Evolutionary conservation across 2,797 vertebrate species (phyloP).

Genomic region (Oophaga sylvatica): DNA sequence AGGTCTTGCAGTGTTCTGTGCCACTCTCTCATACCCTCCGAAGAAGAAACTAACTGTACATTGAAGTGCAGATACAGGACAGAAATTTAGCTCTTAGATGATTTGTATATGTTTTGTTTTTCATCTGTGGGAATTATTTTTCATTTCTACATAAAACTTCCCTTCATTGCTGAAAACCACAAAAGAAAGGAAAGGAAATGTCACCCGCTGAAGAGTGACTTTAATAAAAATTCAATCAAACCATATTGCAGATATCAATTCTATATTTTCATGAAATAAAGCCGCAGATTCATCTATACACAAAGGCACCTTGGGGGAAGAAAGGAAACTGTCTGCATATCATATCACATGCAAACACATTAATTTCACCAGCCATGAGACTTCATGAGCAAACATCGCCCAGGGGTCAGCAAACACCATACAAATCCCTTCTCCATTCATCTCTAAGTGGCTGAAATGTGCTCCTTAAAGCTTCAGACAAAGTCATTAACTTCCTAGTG

Average conservation of each 20-base stretch:
- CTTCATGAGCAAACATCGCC: slow-evolving; percentile 2
- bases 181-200: not conserved
- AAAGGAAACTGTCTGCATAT: not conserved
- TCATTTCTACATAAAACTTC: not conserved
- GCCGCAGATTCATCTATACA: not conserved
- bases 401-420: not conserved
- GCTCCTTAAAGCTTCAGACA: not conserved
- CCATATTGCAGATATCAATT: slow-evolving; percentile 18
- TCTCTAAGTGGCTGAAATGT: slow-evolving; percentile 14
- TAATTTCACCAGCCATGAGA: not conserved
- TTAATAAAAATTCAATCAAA: slow-evolving; percentile 40
- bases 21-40: not conserved
- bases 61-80: not conserved
- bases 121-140: not conserved
- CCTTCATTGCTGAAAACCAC: slow-evolving; percentile 1
- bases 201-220: slow-evolving; percentile 32
- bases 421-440: slow-evolving; percentile 5
- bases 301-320: slow-evolving; percentile 45
- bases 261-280: slow-evolving; percentile 27
- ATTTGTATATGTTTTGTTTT: not conserved
- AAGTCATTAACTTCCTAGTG: slow-evolving; percentile 23
- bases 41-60: not conserved
- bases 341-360: not conserved
- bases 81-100: not conserved
- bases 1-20: not conserved